phyloP scores from a whole-genome alignment of 2,888 invertebrate genomes.

The Papilio gigon region DNA sequence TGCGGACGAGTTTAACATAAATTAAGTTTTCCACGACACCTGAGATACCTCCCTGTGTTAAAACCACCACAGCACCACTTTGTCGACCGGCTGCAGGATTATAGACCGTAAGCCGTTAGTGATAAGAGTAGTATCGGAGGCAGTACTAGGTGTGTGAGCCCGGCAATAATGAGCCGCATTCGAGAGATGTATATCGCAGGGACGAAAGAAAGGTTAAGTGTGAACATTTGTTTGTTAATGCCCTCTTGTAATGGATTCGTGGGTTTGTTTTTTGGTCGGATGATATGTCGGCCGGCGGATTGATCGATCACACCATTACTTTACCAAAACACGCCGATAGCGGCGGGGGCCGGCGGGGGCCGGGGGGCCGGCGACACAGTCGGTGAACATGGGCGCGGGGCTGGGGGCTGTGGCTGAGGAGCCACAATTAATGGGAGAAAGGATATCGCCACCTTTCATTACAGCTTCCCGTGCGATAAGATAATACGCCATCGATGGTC shows the following conservation, averaged over 20 bases:
- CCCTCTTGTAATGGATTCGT: slow-evolving; percentile 77
- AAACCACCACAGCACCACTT: slow-evolving; percentile 52
- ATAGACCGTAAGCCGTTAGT: slow-evolving; percentile 46
- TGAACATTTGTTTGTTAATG: slow-evolving; percentile 82
- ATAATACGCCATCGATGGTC: slow-evolving; percentile 30
- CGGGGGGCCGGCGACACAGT: background rate
- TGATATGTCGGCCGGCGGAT: slow-evolving; percentile 73
- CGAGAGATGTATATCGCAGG: slow-evolving; percentile 75
- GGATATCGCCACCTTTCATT: slow-evolving; percentile 23
- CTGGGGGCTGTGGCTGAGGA: background rate
- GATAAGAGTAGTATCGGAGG: slow-evolving; percentile 43
- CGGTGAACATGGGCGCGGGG: slow-evolving; percentile 32
- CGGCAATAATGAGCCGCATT: slow-evolving; percentile 75
- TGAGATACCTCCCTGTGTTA: slow-evolving; percentile 73
- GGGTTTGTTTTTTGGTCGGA: slow-evolving; percentile 65
- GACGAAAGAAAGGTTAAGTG: slow-evolving; percentile 80
- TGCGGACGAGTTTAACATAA: slow-evolving; percentile 80
- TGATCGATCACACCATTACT: slow-evolving; percentile 59
- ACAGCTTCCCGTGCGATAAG: slow-evolving; percentile 14
- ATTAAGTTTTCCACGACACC: slow-evolving; percentile 81
- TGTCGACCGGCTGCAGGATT: slow-evolving; percentile 44
- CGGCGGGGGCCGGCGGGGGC: slow-evolving; percentile 1
- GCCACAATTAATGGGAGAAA: slow-evolving; percentile 32
- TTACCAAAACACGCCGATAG: slow-evolving; percentile 34
- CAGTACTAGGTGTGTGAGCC: slow-evolving; percentile 49